A percentile compares a stretch with the other conserved stretches of the same genome.
Evolutionary conservation across 2,113 vertebrate species (phyloP).

Genomic region (Odocoileus hemionus): DNA sequence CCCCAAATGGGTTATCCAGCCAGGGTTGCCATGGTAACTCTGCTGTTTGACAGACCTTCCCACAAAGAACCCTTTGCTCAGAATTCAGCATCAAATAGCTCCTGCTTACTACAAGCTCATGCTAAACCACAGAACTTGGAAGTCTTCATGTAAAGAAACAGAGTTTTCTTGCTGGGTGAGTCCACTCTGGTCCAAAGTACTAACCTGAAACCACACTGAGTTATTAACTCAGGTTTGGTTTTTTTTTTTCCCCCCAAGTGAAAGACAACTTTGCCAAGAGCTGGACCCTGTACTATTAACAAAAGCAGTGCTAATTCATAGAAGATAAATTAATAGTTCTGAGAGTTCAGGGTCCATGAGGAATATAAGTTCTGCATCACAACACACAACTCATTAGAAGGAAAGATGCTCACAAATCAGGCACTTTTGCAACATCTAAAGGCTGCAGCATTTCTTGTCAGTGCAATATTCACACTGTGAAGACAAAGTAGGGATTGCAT

Average conservation of each 20-base stretch:
- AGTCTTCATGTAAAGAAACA: conserved; percentile 55
- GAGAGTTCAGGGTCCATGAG: conserved; percentile 56
- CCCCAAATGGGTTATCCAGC: conserved; percentile 85
- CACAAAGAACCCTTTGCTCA: conserved; percentile 85
- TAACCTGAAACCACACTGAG: conserved; percentile 7
- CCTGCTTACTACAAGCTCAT: conserved; percentile 56
- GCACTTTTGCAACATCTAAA: conserved; percentile 61
- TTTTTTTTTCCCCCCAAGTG: not conserved
- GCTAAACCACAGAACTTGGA: conserved; percentile 58
- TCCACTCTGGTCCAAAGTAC: not conserved
- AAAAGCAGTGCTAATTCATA: conserved; percentile 75
- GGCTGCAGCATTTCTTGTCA: conserved; percentile 67
- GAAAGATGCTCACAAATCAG: conserved; percentile 79
- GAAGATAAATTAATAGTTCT: conserved; percentile 80
- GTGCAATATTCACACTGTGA: not conserved
- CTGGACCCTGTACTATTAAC: conserved; percentile 43
- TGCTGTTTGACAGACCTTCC: conserved; percentile 85
- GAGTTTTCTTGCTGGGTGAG: conserved; percentile 16
- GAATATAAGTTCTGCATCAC: conserved; percentile 80
- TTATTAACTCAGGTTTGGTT: conserved; percentile 33
- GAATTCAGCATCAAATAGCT: conserved; percentile 84
- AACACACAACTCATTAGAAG: conserved; percentile 80
- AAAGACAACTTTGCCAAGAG: not conserved
- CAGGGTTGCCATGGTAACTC: conserved; percentile 83
- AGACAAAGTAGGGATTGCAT: not conserved